Percentiles rank a stretch among this genome's conserved stretches.
These are phyloP conservation scores for Staurois parvus DNA, from an alignment of 2,797 vertebrate species.

Conservation along the genomic window DNA sequence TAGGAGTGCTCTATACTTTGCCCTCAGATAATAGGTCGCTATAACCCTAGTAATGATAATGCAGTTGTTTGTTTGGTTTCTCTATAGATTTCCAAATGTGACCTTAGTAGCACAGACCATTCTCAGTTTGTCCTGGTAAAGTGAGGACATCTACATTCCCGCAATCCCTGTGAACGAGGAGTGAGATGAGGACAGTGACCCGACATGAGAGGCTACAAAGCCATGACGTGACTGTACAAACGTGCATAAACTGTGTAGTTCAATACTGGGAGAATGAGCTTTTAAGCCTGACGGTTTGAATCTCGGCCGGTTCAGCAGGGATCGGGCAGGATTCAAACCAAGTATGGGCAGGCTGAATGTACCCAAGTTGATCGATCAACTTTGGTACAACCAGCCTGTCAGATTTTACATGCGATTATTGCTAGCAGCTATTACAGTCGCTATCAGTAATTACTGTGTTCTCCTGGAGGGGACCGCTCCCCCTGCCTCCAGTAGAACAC, in stretches of 20 bases:
- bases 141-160: not conserved
- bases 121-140: not conserved
- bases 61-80: not conserved
- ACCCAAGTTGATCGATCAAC: too few species aligned
- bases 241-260: not conserved
- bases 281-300: too few species aligned
- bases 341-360: too few species aligned
- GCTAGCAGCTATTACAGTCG: too few species aligned
- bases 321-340: too few species aligned
- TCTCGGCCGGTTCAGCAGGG: too few species aligned
- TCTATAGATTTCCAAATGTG: not conserved
- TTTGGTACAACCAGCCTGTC: too few species aligned
- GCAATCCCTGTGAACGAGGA: not conserved
- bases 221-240: not conserved
- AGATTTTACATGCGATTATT: too few species aligned
- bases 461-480: too few species aligned
- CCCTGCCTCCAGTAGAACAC: too few species aligned
- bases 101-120: not conserved
- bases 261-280: too few species aligned
- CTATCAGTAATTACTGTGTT: too few species aligned
- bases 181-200: conserved; percentile 17
- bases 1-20: not conserved
- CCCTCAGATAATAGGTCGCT: not conserved
- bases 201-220: not conserved
- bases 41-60: not conserved